Evolutionary conservation across 2,888 invertebrate species (phyloP).

Genomic region (Baronia brevicornis): DNA sequence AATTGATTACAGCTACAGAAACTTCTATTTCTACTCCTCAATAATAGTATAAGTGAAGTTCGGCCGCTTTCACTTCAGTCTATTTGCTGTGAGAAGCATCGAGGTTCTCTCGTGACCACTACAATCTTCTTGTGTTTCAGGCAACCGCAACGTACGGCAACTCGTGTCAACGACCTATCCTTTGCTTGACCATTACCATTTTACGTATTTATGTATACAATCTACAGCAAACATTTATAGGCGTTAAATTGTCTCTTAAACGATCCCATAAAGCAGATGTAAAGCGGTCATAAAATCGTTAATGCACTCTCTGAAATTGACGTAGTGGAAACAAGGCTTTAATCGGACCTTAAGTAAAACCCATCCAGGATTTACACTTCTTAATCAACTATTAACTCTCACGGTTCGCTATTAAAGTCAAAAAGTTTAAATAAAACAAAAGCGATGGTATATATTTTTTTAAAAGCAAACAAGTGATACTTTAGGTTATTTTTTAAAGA

Average conservation of each 20-base stretch:
- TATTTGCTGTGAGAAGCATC: conserved; percentile 32
- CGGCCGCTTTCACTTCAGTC: conserved; percentile 13
- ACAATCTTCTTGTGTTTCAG: conserved; percentile 59
- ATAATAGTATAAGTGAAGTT: conserved; percentile 7
- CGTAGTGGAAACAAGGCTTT: conserved; percentile 20
- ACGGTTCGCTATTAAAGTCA: too few relatives aligned
- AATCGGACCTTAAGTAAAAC: conserved; percentile 10
- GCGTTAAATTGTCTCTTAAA: conserved; percentile 55
- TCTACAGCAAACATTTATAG: conserved; percentile 51
- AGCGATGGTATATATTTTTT: too few relatives aligned
- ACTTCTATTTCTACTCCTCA: conserved; percentile 2
- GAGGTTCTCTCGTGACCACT: conserved; percentile 32
- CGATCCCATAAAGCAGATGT: conserved; percentile 51
- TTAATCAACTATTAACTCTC: conserved; percentile 1
- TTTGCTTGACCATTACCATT: conserved; percentile 49
- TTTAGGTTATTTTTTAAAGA: too few relatives aligned
- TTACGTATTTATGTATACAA: conserved; percentile 37
- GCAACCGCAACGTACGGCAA: conserved; percentile 48
- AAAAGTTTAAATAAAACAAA: too few relatives aligned
- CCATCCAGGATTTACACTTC: conserved; percentile 8
- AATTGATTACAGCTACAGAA: conserved; percentile 4
- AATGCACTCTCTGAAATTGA: conserved; percentile 48
- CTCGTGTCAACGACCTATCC: conserved; percentile 54
- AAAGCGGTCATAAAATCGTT: conserved; percentile 49
- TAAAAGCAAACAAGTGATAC: too few relatives aligned